Conservation (phyloP, 2,797 vertebrate species). For the Gymnothorax javanicus region DNA sequence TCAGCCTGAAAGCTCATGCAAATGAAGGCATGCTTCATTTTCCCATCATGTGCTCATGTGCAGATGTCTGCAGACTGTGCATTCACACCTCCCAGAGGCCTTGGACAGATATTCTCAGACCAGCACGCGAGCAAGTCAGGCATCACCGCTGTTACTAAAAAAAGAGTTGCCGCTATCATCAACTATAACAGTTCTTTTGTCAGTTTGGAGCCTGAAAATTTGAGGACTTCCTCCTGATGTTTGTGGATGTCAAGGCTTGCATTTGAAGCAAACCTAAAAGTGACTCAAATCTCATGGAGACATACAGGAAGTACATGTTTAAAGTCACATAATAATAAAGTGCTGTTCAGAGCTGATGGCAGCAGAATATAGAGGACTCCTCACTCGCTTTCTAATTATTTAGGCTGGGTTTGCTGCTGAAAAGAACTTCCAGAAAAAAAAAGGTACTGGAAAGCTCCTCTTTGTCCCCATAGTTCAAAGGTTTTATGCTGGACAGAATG, state of each 20-base stretch:
- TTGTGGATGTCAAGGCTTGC: not conserved
- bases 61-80: not conserved
- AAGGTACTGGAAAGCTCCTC: not conserved
- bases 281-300: not conserved
- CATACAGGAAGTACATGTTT: no score
- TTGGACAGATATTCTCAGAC: not conserved
- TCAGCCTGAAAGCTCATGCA: not conserved
- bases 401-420: no score
- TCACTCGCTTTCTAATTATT: no score
- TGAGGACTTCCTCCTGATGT: not conserved
- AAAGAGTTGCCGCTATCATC: not conserved
- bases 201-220: not conserved
- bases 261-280: not conserved
- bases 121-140: not conserved
- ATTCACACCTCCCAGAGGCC: not conserved
- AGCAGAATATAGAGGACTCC: not conserved
- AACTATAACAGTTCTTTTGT: not conserved
- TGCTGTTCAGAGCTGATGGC: not conserved
- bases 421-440: no score
- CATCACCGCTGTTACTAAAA: not conserved
- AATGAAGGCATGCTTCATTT: constrained; percentile 1
- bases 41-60: not conserved
- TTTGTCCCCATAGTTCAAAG: not conserved
- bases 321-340: not conserved
- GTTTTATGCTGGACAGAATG: no score